phyloP scores from a whole-genome alignment of 2,888 invertebrate genomes.

The Podabrus alpinus region DNA sequence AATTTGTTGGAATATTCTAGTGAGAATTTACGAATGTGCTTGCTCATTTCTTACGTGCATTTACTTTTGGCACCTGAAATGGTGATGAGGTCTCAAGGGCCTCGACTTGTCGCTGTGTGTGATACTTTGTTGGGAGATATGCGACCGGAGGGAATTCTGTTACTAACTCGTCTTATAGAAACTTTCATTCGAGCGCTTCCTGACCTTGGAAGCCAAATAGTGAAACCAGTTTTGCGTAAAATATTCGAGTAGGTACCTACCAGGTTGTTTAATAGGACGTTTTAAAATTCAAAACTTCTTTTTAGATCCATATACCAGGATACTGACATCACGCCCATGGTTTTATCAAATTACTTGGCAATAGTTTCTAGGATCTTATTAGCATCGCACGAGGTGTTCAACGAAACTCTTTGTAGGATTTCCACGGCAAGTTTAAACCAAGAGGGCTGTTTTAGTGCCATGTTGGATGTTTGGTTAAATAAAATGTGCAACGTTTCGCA shows the following conservation, averaged over 20 bases:
- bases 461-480: conserved; percentile 78
- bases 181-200: conserved; percentile 76
- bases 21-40: conserved; percentile 77
- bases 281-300: background rate
- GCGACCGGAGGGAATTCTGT: conserved; percentile 71
- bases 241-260: conserved; percentile 66
- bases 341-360: conserved; percentile 78
- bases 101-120: conserved; percentile 70
- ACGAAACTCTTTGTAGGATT: conserved; percentile 60
- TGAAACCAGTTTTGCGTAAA: conserved; percentile 66
- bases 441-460: conserved; percentile 68
- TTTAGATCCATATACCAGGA: conserved; percentile 68
- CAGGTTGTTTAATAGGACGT: background rate
- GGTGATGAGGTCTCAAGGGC: conserved; percentile 74
- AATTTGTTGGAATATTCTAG: conserved; percentile 79
- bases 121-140: conserved; percentile 79
- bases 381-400: conserved; percentile 69
- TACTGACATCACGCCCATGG: conserved; percentile 69
- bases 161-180: conserved; percentile 75
- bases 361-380: conserved; percentile 79
- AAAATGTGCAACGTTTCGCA: conserved; percentile 80
- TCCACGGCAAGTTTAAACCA: conserved; percentile 59
- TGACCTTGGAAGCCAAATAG: conserved; percentile 71
- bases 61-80: conserved; percentile 78
- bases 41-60: conserved; percentile 83